phyloP scores from a whole-genome alignment of 2,113 vertebrate genomes.

The Oncorhynchus gorbuscha region DNA sequence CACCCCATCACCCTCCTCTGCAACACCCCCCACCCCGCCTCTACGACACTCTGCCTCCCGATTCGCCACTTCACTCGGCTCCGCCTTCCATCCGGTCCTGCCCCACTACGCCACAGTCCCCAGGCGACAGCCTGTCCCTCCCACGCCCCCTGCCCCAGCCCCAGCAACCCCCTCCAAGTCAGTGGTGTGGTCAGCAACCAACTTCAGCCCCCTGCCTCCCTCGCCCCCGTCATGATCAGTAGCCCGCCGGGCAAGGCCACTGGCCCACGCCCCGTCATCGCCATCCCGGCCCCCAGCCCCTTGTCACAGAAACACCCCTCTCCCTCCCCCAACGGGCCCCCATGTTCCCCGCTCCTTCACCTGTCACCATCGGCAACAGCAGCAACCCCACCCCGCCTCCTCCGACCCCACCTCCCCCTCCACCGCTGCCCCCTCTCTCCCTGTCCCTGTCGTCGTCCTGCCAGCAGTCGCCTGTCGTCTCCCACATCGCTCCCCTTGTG shows the following conservation, averaged over 20 bases:
- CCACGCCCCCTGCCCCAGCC: constrained; percentile 42
- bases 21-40: constrained; percentile 91
- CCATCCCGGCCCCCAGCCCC: constrained; percentile 81
- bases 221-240: constrained; percentile 98
- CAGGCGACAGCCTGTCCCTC: constrained; percentile 80
- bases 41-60: constrained; percentile 92
- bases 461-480: constrained; percentile 47
- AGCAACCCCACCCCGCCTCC: constrained; percentile 69
- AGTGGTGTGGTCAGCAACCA: constrained; percentile 82
- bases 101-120: constrained; percentile 94
- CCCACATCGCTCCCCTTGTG: constrained; percentile 75
- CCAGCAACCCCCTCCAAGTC: constrained; percentile 75
- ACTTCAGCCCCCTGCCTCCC: constrained; percentile 88
- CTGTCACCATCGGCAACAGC: constrained; percentile 73
- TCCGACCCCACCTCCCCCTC: constrained; percentile 73
- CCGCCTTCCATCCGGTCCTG: constrained; percentile 96
- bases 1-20: constrained; percentile 76
- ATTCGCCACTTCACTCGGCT: constrained; percentile 94
- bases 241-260: constrained; percentile 93
- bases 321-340: constrained; percentile 60
- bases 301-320: constrained; percentile 85
- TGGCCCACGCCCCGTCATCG: constrained; percentile 87
- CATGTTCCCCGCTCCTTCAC: constrained; percentile 77
- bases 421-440: constrained; percentile 77
- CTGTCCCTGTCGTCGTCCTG: constrained; percentile 69